Percentiles rank a stretch among this genome's conserved stretches.
phyloP scores from a whole-genome alignment of 2,888 invertebrate genomes.

The Lycia hirtaria region DNA sequence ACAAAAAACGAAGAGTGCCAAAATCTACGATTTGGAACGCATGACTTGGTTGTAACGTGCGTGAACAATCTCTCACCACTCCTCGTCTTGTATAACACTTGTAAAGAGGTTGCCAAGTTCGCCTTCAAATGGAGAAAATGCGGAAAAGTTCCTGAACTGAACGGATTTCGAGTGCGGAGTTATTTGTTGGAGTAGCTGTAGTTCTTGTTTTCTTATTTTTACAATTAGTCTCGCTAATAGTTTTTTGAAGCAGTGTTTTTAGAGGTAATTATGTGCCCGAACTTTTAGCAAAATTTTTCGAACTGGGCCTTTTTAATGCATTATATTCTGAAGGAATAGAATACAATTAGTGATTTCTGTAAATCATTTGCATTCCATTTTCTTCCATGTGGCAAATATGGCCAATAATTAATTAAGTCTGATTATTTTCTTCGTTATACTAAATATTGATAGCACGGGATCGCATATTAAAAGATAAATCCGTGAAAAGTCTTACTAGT shows the following conservation, averaged over 20 bases:
- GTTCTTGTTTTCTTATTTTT: constrained; percentile 2
- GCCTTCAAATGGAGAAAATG: constrained; percentile 15
- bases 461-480: too few relatives aligned
- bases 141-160: constrained; percentile 10
- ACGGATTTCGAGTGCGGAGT: constrained; percentile 15
- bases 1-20: constrained; percentile 24
- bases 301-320: too few relatives aligned
- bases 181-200: constrained; percentile 25
- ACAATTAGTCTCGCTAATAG: constrained; percentile 1
- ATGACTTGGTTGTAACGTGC: constrained; percentile 33
- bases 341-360: too few relatives aligned
- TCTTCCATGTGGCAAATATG: too few relatives aligned
- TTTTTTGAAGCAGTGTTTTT: constrained; percentile 1
- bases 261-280: not conserved
- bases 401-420: too few relatives aligned
- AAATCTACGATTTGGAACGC: constrained; percentile 35
- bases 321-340: too few relatives aligned
- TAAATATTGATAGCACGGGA: too few relatives aligned
- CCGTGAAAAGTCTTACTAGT: too few relatives aligned
- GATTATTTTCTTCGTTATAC: too few relatives aligned
- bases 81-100: constrained; percentile 24
- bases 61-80: constrained; percentile 30
- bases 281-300: too few relatives aligned
- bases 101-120: constrained; percentile 11
- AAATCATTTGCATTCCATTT: too few relatives aligned